phyloP scores from a whole-genome alignment of 2,113 vertebrate species.

The Athene noctua region DNA sequence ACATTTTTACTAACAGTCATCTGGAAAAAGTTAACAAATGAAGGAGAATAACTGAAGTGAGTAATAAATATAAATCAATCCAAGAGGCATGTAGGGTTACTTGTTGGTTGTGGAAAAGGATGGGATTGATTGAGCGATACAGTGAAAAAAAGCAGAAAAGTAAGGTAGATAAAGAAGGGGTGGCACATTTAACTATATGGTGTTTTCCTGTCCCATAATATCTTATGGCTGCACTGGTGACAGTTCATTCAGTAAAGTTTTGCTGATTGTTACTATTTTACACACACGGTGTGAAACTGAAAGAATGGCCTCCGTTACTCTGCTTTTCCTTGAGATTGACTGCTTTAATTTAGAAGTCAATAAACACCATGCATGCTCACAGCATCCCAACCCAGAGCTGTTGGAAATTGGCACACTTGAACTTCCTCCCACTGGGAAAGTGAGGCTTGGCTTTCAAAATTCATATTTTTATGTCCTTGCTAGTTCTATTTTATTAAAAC shows the following conservation, averaged over 20 bases:
- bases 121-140: neutral
- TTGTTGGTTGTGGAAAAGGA: neutral
- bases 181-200: neutral
- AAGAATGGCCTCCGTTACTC: neutral
- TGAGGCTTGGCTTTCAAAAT: neutral
- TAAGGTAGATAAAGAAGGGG: neutral
- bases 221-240: neutral
- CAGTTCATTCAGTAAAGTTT: neutral
- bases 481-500: constrained; percentile 25
- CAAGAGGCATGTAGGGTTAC: neutral
- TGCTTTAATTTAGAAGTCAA: constrained; percentile 63
- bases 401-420: constrained; percentile 47
- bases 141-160: neutral
- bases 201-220: neutral
- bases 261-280: constrained; percentile 22
- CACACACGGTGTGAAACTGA: neutral
- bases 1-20: neutral
- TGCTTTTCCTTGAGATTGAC: constrained; percentile 34
- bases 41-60: neutral
- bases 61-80: constrained; percentile 8
- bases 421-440: constrained; percentile 46
- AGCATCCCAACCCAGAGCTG: constrained; percentile 37
- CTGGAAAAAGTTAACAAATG: constrained; percentile 33
- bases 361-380: constrained; percentile 53
- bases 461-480: constrained; percentile 29